phyloP scores from a whole-genome alignment of 92 coral and sea anemone genomes.

The Palythoa grandiflora region DNA sequence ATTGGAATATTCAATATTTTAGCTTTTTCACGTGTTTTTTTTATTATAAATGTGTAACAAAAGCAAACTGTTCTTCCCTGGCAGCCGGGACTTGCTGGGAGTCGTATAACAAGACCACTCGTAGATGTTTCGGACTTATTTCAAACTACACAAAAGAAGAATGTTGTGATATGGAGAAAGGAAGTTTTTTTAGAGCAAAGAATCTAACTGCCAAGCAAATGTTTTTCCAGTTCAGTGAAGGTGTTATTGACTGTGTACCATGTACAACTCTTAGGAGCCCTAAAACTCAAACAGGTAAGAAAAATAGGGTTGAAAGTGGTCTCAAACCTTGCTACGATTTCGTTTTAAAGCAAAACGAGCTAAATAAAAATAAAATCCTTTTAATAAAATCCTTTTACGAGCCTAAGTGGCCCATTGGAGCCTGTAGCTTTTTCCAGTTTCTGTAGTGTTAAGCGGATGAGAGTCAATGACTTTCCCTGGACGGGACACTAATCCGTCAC shows the following conservation, averaged over 20 bases:
- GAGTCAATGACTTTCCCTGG: too few species aligned
- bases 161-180: constrained; percentile 9
- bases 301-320: neutral
- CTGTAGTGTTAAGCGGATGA: too few species aligned
- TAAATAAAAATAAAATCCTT: too few species aligned
- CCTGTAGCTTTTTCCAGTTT: too few species aligned
- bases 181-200: constrained; percentile 8
- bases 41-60: too few species aligned
- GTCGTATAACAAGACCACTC: neutral
- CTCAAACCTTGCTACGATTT: neutral
- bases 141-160: constrained; percentile 7
- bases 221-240: constrained; percentile 12
- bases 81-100: constrained; percentile 45
- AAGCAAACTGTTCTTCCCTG: neutral
- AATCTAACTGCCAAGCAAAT: neutral
- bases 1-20: too few species aligned
- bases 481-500: too few species aligned
- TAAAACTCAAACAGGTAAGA: neutral
- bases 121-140: constrained; percentile 25
- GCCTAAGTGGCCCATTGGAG: too few species aligned
- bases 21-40: too few species aligned
- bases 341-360: neutral
- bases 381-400: too few species aligned
- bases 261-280: neutral
- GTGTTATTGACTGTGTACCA: constrained; percentile 23